Percentiles rank a stretch among this genome's conserved stretches.
These are phyloP conservation scores for Clarias fuscus DNA, from an alignment of 2,797 vertebrate genomes.

Conservation along the genomic window DNA sequence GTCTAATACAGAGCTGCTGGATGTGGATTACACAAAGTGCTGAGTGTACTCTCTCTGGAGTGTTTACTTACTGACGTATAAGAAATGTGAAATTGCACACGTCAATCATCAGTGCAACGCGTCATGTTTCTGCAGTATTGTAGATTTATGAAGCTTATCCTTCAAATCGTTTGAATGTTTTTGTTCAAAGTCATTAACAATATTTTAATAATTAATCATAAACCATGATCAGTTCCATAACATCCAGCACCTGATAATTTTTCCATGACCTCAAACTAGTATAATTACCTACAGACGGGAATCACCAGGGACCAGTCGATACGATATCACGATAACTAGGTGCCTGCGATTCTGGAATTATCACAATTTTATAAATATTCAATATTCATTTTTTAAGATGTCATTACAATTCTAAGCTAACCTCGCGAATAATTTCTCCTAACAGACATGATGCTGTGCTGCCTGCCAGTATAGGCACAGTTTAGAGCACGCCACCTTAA, in stretches of 20 bases:
- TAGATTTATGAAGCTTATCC: background rate
- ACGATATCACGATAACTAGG: too few relatives aligned
- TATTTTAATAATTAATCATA: background rate
- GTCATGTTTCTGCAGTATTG: background rate
- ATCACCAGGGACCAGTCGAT: too few relatives aligned
- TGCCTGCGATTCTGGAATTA: too few relatives aligned
- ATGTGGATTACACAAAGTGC: slow-evolving; percentile 1
- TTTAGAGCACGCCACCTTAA: background rate
- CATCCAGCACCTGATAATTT: background rate
- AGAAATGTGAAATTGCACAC: background rate
- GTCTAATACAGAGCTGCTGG: background rate
- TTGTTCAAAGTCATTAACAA: background rate
- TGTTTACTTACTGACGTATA: background rate
- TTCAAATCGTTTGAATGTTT: background rate
- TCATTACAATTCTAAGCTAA: too few relatives aligned
- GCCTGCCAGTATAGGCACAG: too few relatives aligned
- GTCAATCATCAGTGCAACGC: background rate
- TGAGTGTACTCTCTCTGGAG: background rate
- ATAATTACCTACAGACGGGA: background rate
- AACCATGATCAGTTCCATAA: background rate
- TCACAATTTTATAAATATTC: too few relatives aligned
- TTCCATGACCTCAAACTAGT: background rate
- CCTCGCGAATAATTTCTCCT: too few relatives aligned
- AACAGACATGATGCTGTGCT: too few relatives aligned
- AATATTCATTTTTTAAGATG: too few relatives aligned